Conservation (phyloP, 2,113 vertebrate genomes). For the Melanerpes formicivorus region DNA sequence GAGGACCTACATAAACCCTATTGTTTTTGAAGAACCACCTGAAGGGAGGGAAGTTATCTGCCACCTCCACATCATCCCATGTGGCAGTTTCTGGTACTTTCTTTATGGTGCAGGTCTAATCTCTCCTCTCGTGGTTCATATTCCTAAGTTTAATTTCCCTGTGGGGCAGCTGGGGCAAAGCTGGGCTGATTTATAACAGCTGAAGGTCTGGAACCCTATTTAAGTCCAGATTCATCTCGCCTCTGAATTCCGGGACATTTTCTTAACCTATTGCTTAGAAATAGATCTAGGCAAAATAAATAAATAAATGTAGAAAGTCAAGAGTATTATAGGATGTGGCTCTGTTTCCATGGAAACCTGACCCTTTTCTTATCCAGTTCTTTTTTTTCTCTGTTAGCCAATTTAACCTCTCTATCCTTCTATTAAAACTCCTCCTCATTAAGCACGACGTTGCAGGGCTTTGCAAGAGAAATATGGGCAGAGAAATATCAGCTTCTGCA, state of each 20-base stretch:
- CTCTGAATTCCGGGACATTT: not conserved
- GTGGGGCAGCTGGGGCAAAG: not conserved
- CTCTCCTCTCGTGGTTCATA: not conserved
- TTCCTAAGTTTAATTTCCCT: not conserved
- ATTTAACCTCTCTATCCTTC: conserved; percentile 67
- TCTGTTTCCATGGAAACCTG: conserved; percentile 70
- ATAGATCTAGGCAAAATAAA: conserved; percentile 3
- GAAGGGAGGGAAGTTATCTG: not conserved
- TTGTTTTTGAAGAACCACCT: not conserved
- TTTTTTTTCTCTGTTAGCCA: conserved; percentile 59
- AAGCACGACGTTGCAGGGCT: conserved; percentile 53
- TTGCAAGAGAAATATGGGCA: conserved; percentile 59
- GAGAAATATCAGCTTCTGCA: conserved; percentile 54
- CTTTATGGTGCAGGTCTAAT: not conserved
- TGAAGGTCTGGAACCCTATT: not conserved
- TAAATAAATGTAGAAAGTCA: conserved; percentile 24
- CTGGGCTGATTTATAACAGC: not conserved
- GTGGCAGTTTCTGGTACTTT: not conserved
- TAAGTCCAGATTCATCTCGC: not conserved
- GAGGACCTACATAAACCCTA: not conserved
- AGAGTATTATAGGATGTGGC: conserved; percentile 57
- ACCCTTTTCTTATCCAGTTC: conserved; percentile 54
- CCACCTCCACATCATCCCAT: rapidly evolving
- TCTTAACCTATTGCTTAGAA: conserved; percentile 24
- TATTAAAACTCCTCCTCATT: conserved; percentile 69